Evolutionary conservation across 2,888 invertebrate species (phyloP).

Genomic region (Xylophagus ater): DNA sequence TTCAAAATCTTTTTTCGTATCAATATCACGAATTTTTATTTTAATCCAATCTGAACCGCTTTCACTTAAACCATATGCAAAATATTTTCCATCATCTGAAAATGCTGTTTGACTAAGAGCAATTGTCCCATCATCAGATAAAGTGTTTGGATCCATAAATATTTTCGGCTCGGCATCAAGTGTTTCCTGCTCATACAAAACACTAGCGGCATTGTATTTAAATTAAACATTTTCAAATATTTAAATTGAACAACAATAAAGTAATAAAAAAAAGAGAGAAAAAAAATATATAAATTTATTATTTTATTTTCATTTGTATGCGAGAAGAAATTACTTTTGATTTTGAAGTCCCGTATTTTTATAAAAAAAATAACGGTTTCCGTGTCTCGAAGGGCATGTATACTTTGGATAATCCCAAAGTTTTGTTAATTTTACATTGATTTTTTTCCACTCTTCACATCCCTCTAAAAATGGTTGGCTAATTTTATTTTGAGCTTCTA

Average conservation of each 20-base stretch:
- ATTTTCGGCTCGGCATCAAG: conserved; percentile 64
- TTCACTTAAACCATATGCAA: conserved; percentile 84
- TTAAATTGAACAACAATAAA: background rate
- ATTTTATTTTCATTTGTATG: background rate
- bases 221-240: too few relatives aligned
- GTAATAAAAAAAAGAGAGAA: background rate
- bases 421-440: conserved; percentile 71
- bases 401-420: conserved; percentile 97
- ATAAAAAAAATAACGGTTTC: conserved; percentile 73
- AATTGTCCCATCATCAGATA: conserved; percentile 85
- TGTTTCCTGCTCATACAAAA: conserved; percentile 76
- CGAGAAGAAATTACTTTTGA: conserved; percentile 57
- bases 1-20: conserved; percentile 65
- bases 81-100: conserved; percentile 79
- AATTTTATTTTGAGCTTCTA: conserved; percentile 80
- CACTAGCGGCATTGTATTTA: too few relatives aligned
- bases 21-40: conserved; percentile 69
- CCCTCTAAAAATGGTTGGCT: conserved; percentile 74
- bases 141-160: conserved; percentile 89
- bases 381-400: conserved; percentile 73
- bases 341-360: conserved; percentile 94
- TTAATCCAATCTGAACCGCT: conserved; percentile 97
- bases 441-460: conserved; percentile 59
- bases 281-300: conserved; percentile 1
- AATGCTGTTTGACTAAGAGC: conserved; percentile 65